Percentiles rank a stretch among this genome's conserved stretches.
Conservation (phyloP, 2,888 invertebrate genomes). For the Lithosia quadra region DNA sequence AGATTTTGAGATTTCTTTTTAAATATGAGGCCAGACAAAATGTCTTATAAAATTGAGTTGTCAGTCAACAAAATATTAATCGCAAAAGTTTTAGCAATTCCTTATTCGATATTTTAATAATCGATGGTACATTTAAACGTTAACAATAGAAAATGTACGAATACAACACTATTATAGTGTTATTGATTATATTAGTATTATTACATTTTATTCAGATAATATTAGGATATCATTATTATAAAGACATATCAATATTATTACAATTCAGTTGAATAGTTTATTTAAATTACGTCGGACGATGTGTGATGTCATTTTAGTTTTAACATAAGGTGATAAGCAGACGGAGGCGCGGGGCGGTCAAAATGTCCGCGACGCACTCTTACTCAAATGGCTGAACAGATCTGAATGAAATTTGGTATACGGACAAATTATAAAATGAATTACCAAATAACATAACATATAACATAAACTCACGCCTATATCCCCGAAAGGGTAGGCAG, state of each 20-base stretch:
- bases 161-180: background rate
- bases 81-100: background rate
- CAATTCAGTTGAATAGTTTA: constrained; percentile 8
- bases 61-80: constrained; percentile 10
- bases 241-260: background rate
- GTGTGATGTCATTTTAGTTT: background rate
- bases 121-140: background rate
- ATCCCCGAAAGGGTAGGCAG: no score
- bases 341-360: no score
- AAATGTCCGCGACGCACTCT: no score
- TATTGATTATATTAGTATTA: background rate
- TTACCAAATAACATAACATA: no score
- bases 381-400: no score
- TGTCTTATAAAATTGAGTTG: background rate
- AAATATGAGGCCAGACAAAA: no score
- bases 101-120: background rate
- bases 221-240: background rate
- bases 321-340: no score
- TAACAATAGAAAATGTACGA: background rate
- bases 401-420: no score
- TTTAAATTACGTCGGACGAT: background rate
- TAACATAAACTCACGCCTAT: no score
- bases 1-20: no score
- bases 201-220: background rate
- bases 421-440: no score